Evolutionary conservation across 1,140 invertebrate genomes (phyloP).

Genomic region (Plutomurus gul): DNA sequence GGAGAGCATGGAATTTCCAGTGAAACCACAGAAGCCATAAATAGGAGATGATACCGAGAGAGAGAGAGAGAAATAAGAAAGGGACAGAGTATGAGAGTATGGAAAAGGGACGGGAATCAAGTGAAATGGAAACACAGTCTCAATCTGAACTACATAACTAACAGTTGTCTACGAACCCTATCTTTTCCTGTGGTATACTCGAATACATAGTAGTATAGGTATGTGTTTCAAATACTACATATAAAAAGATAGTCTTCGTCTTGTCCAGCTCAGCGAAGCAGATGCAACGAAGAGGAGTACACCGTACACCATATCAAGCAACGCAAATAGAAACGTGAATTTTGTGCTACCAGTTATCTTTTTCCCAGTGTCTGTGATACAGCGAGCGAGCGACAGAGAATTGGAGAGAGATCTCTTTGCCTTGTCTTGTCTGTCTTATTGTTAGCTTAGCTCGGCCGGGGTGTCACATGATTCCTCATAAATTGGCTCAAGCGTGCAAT

Average conservation of each 20-base stretch:
- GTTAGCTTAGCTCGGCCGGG: constrained; percentile 12
- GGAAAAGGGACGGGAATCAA: constrained; percentile 16
- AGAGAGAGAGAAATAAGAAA: constrained; percentile 31
- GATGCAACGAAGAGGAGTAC: no score
- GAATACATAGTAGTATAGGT: not conserved
- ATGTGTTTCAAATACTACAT: not conserved
- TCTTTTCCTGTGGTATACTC: not conserved
- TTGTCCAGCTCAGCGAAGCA: no score
- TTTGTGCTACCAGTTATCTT: no score
- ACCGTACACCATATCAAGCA: no score
- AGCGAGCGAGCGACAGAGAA: no score
- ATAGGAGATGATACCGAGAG: constrained; percentile 28
- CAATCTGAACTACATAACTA: not conserved
- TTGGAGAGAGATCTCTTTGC: not conserved
- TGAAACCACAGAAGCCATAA: constrained; percentile 31
- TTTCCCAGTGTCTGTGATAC: not conserved
- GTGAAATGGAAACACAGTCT: constrained; percentile 12
- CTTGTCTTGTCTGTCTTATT: not conserved
- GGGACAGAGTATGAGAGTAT: no score
- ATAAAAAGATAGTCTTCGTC: not conserved
- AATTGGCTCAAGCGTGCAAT: constrained; percentile 27
- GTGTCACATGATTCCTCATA: constrained; percentile 24
- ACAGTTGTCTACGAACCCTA: not conserved
- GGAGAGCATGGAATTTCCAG: no score
- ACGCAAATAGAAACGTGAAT: no score